phyloP scores from a whole-genome alignment of 2,113 vertebrate genomes.

The Neogobius melanostomus region DNA sequence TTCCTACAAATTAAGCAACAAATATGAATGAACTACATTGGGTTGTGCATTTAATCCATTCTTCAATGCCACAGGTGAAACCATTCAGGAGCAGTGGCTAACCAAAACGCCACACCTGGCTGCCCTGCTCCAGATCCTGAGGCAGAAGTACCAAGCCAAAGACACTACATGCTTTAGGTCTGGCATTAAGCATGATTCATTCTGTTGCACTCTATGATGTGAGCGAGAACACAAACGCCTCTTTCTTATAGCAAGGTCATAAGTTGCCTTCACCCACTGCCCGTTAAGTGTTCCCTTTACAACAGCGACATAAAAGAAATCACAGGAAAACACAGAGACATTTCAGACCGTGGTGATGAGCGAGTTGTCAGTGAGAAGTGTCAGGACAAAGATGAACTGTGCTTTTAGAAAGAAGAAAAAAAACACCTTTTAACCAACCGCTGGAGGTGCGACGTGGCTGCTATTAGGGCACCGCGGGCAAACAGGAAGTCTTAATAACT shows the following conservation, averaged over 20 bases:
- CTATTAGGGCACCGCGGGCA: conserved; percentile 60
- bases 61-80: no score
- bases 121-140: no score
- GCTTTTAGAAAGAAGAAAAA: conserved; percentile 37
- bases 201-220: background rate
- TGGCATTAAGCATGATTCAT: background rate
- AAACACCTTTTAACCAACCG: conserved; percentile 54
- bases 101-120: no score
- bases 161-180: background rate
- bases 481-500: conserved; percentile 41
- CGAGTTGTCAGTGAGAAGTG: conserved; percentile 71
- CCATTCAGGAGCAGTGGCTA: no score
- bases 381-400: conserved; percentile 45
- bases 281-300: conserved; percentile 49
- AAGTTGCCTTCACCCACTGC: conserved; percentile 17
- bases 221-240: conserved; percentile 24
- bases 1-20: no score
- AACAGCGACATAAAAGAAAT: conserved; percentile 59
- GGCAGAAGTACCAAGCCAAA: no score
- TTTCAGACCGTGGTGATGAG: conserved; percentile 68
- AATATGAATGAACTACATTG: no score
- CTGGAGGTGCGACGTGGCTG: conserved; percentile 55
- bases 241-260: conserved; percentile 30
- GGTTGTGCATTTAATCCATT: no score
- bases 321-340: conserved; percentile 67